Conservation (phyloP, 1,140 invertebrate species). For the Lordiphosa mommai region DNA sequence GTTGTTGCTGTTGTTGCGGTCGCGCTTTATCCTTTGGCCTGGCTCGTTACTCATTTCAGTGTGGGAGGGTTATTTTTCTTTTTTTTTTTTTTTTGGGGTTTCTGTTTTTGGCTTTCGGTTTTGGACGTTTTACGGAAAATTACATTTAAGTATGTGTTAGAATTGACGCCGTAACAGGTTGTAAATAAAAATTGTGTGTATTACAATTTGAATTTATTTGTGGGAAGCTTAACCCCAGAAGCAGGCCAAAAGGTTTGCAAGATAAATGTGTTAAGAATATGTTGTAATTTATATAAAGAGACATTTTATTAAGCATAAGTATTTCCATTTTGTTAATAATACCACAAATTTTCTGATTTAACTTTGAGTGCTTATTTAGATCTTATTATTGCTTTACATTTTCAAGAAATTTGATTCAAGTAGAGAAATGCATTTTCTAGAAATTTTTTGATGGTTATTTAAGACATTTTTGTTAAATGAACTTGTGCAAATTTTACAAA, state of each 20-base stretch:
- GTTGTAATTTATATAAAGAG: too few species aligned
- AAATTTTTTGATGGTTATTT: too few species aligned
- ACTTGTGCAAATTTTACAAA: too few species aligned
- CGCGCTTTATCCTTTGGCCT: conserved; percentile 65
- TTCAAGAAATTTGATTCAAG: not conserved
- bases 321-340: not conserved
- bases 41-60: conserved; percentile 38
- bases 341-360: too few species aligned
- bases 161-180: conserved; percentile 73
- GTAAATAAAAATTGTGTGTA: conserved; percentile 58
- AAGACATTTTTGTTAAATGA: too few species aligned
- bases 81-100: conserved; percentile 21
- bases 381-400: too few species aligned
- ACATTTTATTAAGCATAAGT: too few species aligned
- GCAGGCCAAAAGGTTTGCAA: not conserved
- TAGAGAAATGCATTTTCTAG: too few species aligned
- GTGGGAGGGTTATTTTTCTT: conserved; percentile 42
- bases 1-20: conserved; percentile 19
- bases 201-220: conserved; percentile 41
- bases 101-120: conserved; percentile 46
- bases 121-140: conserved; percentile 60
- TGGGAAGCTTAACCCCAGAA: conserved; percentile 11
- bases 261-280: too few species aligned
- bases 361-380: too few species aligned
- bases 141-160: conserved; percentile 77